Base-by-base conservation (phyloP, 30 jellyfish, hydroid and myxozoan species). In the Turritopsis rubra region DNA sequence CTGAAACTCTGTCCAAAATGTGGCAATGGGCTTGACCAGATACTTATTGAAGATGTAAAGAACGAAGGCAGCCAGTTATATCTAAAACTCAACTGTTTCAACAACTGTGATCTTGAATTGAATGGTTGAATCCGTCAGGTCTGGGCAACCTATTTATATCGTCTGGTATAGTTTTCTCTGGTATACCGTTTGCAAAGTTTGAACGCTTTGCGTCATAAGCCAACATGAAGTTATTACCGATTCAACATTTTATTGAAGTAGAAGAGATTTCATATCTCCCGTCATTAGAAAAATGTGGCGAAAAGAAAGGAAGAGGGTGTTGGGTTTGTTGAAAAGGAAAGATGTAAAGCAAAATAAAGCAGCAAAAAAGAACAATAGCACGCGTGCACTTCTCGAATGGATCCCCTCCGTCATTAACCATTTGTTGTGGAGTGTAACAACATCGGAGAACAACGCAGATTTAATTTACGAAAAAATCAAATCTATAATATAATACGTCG, bases 271-370 rank as follows among this genome's bases (percentile, higher is more conserved):
- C 13, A 41, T 68, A 1, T 26, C 30, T 68, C 77, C 77, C 5
- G 77, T 68, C 77, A 16, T 68, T 68, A 68, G 30, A 41, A 41
- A 41, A 13, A 41, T 41, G 60, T 41, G 77, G 77, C 28, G 30
- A 1, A 68, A 21, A 68, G 30, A 68, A 21, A 21, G 77, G 30
- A 68, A 68, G 16, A 5, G 77, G 16, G 77, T 68, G 5, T 16
- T 68, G 5, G 16, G 16, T 21, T 16, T 1, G 5, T 68, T 68
- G 30, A 68, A 68, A 68, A n/a, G 16, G 77, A 23, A 27, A 9
- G 77, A 68, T n/a, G 21, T 68, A 60, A n/a, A 60, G n/a, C 18
- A 60, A 21, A 23, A 68, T 26, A 68, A 68, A 68, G 77, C 77
- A 68, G 28, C 77, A 3, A 5, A 68, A 68, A 23, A 21, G 8